phyloP scores from a whole-genome alignment of 2,113 vertebrate genomes.

The Cryptotis parvus region DNA sequence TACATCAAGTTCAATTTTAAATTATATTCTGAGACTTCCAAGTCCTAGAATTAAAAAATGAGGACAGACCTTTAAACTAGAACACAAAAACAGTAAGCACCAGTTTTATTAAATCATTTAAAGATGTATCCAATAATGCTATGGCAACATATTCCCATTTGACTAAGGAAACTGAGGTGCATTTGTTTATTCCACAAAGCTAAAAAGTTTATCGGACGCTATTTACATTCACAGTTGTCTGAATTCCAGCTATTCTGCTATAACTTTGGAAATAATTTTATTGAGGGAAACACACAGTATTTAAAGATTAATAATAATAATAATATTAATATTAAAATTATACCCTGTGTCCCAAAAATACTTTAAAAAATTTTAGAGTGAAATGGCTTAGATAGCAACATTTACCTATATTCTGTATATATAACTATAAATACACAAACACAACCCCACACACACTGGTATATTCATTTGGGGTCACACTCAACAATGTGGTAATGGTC shows the following conservation, averaged over 20 bases:
- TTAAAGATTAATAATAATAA: background rate
- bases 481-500: no score
- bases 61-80: no score
- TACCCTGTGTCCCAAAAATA: background rate
- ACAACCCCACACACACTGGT: no score
- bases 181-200: background rate
- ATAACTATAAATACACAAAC: no score
- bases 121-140: background rate
- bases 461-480: no score
- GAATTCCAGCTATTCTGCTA: background rate
- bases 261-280: background rate
- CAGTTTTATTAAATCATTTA: slow-evolving; percentile 9
- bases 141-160: background rate
- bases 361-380: slow-evolving; percentile 33
- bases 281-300: no score
- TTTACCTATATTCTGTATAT: background rate
- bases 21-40: background rate
- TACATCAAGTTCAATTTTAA: background rate
- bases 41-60: background rate
- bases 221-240: background rate
- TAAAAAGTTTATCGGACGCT: background rate
- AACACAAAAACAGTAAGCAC: no score
- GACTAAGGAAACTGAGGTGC: background rate
- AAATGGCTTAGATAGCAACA: background rate
- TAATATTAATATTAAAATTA: background rate